Conservation (phyloP, 2,888 invertebrate species). For the Platycnemis pennipes region DNA sequence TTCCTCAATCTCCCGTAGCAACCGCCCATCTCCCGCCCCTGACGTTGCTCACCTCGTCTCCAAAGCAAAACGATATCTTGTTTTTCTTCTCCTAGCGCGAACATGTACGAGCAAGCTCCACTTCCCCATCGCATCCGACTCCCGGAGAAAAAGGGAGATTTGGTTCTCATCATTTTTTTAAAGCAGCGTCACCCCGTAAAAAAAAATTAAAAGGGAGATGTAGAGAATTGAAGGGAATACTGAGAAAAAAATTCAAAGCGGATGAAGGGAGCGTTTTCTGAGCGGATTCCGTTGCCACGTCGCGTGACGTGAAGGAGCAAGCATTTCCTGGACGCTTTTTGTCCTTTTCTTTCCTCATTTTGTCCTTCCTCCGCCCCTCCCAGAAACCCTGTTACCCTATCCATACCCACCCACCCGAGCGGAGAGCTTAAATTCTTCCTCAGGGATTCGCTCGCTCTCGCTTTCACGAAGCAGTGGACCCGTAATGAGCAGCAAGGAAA, state of each 20-base stretch:
- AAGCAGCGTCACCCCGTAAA: background rate
- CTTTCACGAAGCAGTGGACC: too few species aligned
- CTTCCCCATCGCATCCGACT: background rate
- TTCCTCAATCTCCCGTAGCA: too few species aligned
- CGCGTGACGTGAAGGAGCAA: background rate
- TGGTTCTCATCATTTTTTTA: background rate
- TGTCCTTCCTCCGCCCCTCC: background rate
- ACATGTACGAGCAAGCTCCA: background rate
- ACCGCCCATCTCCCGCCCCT: too few species aligned
- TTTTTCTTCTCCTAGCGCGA: background rate
- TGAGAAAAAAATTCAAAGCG: background rate
- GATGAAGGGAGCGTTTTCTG: background rate
- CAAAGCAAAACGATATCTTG: background rate
- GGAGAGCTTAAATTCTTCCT: too few species aligned
- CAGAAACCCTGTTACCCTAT: too few species aligned
- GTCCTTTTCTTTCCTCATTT: background rate
- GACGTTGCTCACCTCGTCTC: too few species aligned
- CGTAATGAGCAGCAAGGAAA: too few species aligned
- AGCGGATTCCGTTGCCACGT: background rate
- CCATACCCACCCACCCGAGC: background rate
- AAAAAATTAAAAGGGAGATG: too few species aligned
- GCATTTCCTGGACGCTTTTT: background rate
- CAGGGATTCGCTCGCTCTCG: too few species aligned
- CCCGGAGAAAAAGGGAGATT: background rate
- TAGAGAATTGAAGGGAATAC: background rate